A percentile compares a stretch with the other conserved stretches of the same genome.
phyloP scores from a whole-genome alignment of 2,888 invertebrate genomes.

The Parascotia fuliginaria region DNA sequence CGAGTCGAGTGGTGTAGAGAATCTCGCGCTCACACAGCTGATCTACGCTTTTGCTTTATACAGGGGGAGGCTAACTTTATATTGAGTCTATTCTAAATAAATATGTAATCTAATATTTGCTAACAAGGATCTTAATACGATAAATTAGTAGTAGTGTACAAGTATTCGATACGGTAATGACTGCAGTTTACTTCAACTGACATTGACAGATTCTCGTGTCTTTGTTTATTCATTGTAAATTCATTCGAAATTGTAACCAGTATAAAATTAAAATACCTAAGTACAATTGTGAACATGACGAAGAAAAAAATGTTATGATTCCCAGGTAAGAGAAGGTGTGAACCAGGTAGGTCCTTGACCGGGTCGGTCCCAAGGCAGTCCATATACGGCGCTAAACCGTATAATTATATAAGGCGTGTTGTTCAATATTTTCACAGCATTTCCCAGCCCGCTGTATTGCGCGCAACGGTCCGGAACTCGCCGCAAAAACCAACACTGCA shows the following conservation, averaged over 20 bases:
- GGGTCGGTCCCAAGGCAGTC: conserved; percentile 30
- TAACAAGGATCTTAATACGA: too few relatives aligned
- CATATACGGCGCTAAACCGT: conserved; percentile 45
- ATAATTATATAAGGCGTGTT: conserved; percentile 41
- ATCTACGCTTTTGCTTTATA: conserved; percentile 14
- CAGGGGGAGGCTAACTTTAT: conserved; percentile 11
- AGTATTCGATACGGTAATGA: too few relatives aligned
- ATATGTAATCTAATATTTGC: not conserved
- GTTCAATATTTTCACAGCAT: conserved; percentile 58
- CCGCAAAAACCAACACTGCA: conserved; percentile 68
- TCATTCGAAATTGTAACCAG: not conserved
- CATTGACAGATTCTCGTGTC: too few relatives aligned
- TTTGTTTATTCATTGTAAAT: too few relatives aligned
- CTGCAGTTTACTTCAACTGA: too few relatives aligned
- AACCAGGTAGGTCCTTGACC: conserved; percentile 40
- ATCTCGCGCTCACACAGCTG: conserved; percentile 34
- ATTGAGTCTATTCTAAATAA: not conserved
- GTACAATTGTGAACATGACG: not conserved
- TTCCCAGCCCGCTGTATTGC: conserved; percentile 65
- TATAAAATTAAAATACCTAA: not conserved
- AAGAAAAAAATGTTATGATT: conserved; percentile 14
- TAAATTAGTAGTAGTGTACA: too few relatives aligned
- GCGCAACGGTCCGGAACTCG: conserved; percentile 64
- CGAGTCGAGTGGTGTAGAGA: conserved; percentile 36
- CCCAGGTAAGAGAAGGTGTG: conserved; percentile 9